Conservation (phyloP, 2,797 vertebrate genomes). For the Syncerus caffer region DNA sequence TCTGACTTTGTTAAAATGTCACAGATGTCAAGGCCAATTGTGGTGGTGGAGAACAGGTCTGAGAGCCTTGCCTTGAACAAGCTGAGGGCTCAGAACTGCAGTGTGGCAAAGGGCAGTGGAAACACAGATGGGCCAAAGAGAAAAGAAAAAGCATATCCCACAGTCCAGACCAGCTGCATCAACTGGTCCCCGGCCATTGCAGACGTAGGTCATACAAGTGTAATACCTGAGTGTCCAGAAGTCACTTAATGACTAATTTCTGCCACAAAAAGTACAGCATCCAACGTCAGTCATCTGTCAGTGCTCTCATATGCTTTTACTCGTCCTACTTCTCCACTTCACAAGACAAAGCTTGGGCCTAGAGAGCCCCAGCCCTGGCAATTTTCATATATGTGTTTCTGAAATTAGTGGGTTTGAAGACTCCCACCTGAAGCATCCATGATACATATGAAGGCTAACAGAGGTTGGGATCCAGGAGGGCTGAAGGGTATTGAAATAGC, state of each 20-base stretch:
- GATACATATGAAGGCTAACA: neutral
- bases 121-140: neutral
- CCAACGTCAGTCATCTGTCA: neutral
- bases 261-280: neutral
- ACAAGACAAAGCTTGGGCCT: neutral
- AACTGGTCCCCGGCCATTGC: rapidly evolving
- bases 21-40: neutral
- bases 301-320: neutral
- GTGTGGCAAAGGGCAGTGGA: neutral
- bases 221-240: neutral
- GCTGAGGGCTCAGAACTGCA: neutral
- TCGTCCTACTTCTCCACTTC: neutral
- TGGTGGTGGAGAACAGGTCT: neutral
- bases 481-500: neutral
- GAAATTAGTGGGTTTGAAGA: neutral
- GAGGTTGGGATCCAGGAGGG: neutral
- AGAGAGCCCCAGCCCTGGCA: neutral
- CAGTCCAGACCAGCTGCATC: neutral
- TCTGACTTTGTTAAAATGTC: neutral
- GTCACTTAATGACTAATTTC: neutral
- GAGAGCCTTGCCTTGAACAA: neutral
- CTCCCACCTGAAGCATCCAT: neutral
- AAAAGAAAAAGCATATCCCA: neutral
- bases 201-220: rapidly evolving
- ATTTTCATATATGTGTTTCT: neutral